Base-by-base conservation (phyloP, 2,113 vertebrate genomes). In the Addax nasomaculatus region DNA sequence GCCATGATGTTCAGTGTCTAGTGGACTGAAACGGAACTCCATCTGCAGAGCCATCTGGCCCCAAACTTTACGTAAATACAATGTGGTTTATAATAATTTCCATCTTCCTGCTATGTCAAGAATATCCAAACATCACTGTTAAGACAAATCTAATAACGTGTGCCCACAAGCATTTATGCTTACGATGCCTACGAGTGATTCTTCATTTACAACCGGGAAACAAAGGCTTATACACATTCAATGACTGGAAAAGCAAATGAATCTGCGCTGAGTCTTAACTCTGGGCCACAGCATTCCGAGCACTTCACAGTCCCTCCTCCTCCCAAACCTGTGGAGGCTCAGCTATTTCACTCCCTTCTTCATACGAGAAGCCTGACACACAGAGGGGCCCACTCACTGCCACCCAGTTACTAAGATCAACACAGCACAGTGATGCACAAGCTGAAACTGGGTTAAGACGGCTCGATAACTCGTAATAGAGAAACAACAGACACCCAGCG, bases 391-490 rank as follows among this genome's bases (percentile, higher is more conserved):
- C 11, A 0, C 7, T 47, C n/a, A 11, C 0, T 1, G 47, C 14
- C 49, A 27, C 47, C 47, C 29, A 11, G 47, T 9, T 14, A 6
- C 39, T 3, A 4, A 15, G 5, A 5, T 7, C 13, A 57, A 3
- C 4, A 11, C 5, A 11, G 49, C 17, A 13, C 0, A 9, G 47
- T 4, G 25, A 6, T 21, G 21, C 55, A 4, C 5, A 5, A 15
- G 3, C 16, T 0, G 2, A 12, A 15, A 5, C 21, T 11, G 2
- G 29, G 43, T 1, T 17, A 39, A 11, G 30, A 13, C 0, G 51
- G 51, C 62, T 3, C 2, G 14, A 0, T 2, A 5, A 16, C 36
- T 13, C 25, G 1, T 2, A 12, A 25, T 4, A 4, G 3, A 33
- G 9, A n/a, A 21, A 49, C 23, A 58, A 17, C 30, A 76, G 25